Evolutionary conservation across 2,888 invertebrate species (phyloP).

Genomic region (Amblyjoppa fuscipennis): DNA sequence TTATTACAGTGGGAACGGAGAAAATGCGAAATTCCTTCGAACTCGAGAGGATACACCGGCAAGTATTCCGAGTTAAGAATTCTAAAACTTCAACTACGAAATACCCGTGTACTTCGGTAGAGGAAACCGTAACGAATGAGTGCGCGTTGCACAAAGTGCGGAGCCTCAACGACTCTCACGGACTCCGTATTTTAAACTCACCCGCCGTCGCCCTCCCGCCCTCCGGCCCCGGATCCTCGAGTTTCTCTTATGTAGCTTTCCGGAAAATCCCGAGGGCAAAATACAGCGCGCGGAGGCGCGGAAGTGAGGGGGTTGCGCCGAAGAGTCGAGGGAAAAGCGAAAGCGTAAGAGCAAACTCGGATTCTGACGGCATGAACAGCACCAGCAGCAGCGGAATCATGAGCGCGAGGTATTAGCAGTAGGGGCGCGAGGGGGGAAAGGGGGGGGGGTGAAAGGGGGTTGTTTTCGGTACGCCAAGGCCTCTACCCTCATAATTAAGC

Average conservation of each 20-base stretch:
- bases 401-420: conserved; percentile 56
- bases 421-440: conserved; percentile 40
- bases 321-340: conserved; percentile 53
- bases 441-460: conserved; percentile 48
- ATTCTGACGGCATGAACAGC: conserved; percentile 40
- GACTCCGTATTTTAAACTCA: conserved; percentile 29
- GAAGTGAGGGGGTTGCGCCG: not conserved
- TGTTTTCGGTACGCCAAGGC: conserved; percentile 43
- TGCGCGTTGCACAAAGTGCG: conserved; percentile 26
- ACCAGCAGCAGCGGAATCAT: conserved; percentile 54
- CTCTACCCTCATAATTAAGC: conserved; percentile 82
- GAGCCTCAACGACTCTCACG: conserved; percentile 28
- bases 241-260: conserved; percentile 28
- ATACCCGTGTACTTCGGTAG: conserved; percentile 27
- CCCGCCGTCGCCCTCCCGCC: not conserved
- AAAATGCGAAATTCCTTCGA: not conserved
- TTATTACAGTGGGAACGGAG: not conserved
- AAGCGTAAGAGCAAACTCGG: conserved; percentile 47
- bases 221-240: conserved; percentile 8
- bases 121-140: conserved; percentile 45
- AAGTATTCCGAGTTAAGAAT: not conserved
- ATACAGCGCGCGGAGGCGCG: not conserved
- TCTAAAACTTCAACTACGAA: not conserved
- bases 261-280: conserved; percentile 36
- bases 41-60: not conserved